Base-by-base conservation (phyloP, 2,797 vertebrate genomes). In the Chanos chanos region DNA sequence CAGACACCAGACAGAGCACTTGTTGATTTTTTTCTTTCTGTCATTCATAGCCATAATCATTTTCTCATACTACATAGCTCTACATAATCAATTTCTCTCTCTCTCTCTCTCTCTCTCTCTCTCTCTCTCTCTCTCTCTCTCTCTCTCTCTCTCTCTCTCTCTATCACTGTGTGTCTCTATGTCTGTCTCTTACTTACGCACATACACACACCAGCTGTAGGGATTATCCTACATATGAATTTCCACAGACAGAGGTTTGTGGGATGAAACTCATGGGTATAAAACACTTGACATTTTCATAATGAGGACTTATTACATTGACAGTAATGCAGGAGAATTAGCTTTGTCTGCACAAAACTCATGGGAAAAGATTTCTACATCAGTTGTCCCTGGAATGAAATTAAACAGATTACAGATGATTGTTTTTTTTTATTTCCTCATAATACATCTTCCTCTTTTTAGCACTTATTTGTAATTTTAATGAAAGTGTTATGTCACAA, bases 161-260 rank as follows among this genome's bases (percentile, higher is more conserved):
- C n/a, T n/a, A n/a, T n/a, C n/a, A n/a, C n/a, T n/a, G n/a, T n/a
- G n/a, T n/a, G n/a, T n/a, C n/a, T n/a, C n/a, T n/a, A n/a, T n/a
- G n/a, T n/a, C n/a, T n/a, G n/a, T n/a, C n/a, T n/a, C 22, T 31
- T 6, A 47, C 12, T 27, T 30, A 57, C 28, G 43, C 48, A 68
- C 63, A 73, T 64, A 66, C 25, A 65, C 22, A 59, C 40, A 72
- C 66, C 63, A 61, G 47, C 64, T 55, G 65, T 22, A n/a, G n/a
- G n/a, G n/a, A n/a, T n/a, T n/a, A n/a, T n/a, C n/a, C n/a, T n/a
- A n/a, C n/a, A 66, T 24, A 7, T 21, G 44, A 34, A 36, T 40
- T 7, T 56, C 61, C 28, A 62, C 25, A 6, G 31, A 52, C 21
- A 27, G 31, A 19, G 10, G n/a, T n/a, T n/a, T n/a, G n/a, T n/a